Percentiles rank a stretch among this genome's conserved stretches.
These are phyloP conservation scores for Phania funesta DNA, from an alignment of 2,888 invertebrate genomes.

Conservation along the genomic window DNA sequence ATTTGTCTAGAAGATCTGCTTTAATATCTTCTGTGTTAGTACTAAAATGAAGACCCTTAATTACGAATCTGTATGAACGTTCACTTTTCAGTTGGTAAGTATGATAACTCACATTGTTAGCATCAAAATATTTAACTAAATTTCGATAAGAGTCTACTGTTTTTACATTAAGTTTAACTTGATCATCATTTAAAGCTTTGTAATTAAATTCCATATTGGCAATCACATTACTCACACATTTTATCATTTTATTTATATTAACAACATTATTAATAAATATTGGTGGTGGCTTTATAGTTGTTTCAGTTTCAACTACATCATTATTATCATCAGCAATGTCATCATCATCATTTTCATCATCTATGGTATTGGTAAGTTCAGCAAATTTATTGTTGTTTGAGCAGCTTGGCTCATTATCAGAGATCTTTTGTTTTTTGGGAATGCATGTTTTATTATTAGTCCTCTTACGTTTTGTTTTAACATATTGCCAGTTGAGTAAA, in stretches of 20 bases:
- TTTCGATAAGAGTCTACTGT: slow-evolving; percentile 13
- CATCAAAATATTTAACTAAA: slow-evolving; percentile 2
- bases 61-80: background rate
- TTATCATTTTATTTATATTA: background rate
- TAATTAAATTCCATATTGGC: background rate
- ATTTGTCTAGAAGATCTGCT: slow-evolving; percentile 39
- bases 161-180: slow-evolving; percentile 16
- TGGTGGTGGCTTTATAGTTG: background rate
- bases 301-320: background rate
- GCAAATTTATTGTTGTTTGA: too few relatives aligned
- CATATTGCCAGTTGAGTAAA: too few relatives aligned
- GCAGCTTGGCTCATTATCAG: too few relatives aligned
- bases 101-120: slow-evolving; percentile 19
- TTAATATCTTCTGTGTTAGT: background rate
- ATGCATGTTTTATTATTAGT: too few relatives aligned
- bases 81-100: slow-evolving; percentile 30
- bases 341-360: too few relatives aligned
- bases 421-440: too few relatives aligned
- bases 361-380: too few relatives aligned
- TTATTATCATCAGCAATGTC: background rate
- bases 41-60: slow-evolving; percentile 20
- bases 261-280: background rate
- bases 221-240: too few relatives aligned
- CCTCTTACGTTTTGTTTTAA: too few relatives aligned
- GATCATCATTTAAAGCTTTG: background rate